A percentile compares a stretch with the other conserved stretches of the same genome.
These are phyloP conservation scores for Eupristina koningsbergeri DNA, from an alignment of 1,140 invertebrate species.

Conservation along the genomic window DNA sequence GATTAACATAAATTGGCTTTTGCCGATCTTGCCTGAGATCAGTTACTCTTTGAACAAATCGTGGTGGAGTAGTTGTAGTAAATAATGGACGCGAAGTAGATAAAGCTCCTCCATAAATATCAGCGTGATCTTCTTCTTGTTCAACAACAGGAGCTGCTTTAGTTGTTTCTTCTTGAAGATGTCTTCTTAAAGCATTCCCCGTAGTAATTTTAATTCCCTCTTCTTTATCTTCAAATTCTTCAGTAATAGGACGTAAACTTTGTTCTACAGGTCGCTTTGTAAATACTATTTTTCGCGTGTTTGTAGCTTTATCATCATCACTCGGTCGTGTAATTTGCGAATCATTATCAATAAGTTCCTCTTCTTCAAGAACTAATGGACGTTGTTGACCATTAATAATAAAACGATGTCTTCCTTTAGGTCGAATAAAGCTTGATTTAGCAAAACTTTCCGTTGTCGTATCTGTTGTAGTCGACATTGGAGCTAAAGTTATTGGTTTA, in stretches of 20 bases:
- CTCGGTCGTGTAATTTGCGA: constrained; percentile 68
- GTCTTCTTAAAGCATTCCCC: constrained; percentile 75
- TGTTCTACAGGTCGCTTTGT: constrained; percentile 70
- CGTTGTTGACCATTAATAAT: constrained; percentile 68
- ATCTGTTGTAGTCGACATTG: constrained; percentile 59
- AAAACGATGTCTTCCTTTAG: constrained; percentile 64
- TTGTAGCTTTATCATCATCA: constrained; percentile 60
- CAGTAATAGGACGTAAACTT: constrained; percentile 63
- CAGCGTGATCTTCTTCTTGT: constrained; percentile 75
- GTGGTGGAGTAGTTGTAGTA: constrained; percentile 75
- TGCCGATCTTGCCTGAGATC: constrained; percentile 62
- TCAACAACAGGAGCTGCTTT: constrained; percentile 62
- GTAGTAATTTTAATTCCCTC: constrained; percentile 62
- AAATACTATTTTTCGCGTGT: constrained; percentile 67
- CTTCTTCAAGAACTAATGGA: constrained; percentile 63
- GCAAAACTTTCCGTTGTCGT: constrained; percentile 61
- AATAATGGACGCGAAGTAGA: constrained; percentile 78
- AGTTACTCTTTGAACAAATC: constrained; percentile 63
- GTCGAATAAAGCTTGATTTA: constrained; percentile 57
- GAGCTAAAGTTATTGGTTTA: constrained; percentile 61
- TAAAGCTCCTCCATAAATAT: constrained; percentile 78
- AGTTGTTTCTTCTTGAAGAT: constrained; percentile 72
- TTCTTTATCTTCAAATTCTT: constrained; percentile 67
- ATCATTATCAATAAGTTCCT: constrained; percentile 62
- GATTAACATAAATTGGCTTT: constrained; percentile 65